Conservation (phyloP, 2,113 vertebrate species). For the Pomatorhinus ruficollis region DNA sequence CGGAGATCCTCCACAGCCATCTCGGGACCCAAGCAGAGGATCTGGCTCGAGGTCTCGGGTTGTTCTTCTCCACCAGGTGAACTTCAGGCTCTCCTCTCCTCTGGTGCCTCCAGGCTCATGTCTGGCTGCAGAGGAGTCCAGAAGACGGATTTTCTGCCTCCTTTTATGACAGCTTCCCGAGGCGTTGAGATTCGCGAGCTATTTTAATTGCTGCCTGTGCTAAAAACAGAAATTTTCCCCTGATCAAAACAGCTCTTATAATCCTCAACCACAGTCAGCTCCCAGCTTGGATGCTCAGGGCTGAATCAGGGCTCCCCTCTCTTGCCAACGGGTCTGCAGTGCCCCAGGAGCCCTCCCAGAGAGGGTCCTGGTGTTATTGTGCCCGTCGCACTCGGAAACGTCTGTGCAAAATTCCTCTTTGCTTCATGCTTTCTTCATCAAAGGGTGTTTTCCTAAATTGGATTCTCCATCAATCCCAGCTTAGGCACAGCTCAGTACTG, state of each 20-base stretch:
- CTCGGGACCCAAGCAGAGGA: fast-evolving
- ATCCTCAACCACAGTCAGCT: not conserved
- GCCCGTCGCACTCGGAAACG: not conserved
- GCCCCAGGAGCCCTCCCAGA: not conserved
- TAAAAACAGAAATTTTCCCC: constrained; percentile 12
- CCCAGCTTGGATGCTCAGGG: not conserved
- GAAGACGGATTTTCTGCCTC: not conserved
- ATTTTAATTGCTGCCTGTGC: constrained; percentile 40
- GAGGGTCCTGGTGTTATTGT: fast-evolving
- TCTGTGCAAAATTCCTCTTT: not conserved
- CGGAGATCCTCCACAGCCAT: constrained; percentile 24
- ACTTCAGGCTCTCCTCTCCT: not conserved
- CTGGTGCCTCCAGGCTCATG: not conserved
- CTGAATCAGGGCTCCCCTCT: not conserved
- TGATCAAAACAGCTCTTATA: constrained; percentile 2
- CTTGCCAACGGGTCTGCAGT: not conserved
- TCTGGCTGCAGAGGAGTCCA: not conserved
- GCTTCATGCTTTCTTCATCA: not conserved
- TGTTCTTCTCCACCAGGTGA: not conserved
- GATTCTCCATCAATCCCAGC: constrained; percentile 50
- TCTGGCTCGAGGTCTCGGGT: fast-evolving
- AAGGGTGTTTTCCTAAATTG: constrained; percentile 57
- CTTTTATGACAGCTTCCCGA: not conserved
- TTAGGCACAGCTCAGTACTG: constrained; percentile 52
- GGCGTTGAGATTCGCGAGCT: not conserved